Evolutionary conservation across 2,113 vertebrate genomes (phyloP), one percentile per base, ranked within the genome.

Genomic region (Zonotrichia leucophrys): DNA sequence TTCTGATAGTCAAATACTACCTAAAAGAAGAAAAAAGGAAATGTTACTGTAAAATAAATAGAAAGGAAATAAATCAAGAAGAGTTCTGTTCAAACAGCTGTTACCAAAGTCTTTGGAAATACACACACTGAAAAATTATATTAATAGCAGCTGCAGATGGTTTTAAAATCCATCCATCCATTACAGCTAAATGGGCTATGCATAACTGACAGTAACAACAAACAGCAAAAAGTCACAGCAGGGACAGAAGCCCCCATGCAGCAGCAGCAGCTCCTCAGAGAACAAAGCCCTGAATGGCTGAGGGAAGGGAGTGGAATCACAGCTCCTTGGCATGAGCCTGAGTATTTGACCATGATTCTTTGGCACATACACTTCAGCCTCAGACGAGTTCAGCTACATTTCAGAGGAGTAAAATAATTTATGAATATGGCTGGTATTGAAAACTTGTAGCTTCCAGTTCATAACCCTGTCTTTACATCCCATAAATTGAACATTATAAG

Each of bases 91-190:
- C 70, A 69, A 91, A 62, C 77, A 96, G 84, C 88, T 95, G 95
- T 62, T 93, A 80, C 30, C 33, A 90, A 93, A 92, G 55, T 75
- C 75, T 73, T 63, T 89, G 47, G 78, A 97, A 95, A 91, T 55
- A 62, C 7, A 58, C 31, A 78, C 62, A 60, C 23, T 68, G 59
- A 85, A 84, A 73, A 87, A 82, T 23, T 37, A 67, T 91, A 96
- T 95, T 91, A 95, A 95, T 94, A 95, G 91, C 55, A 74, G 35
- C 78, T 74, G 79, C 91, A 94, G 87, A 95, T 94, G 87, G 70
- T 58, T 95, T 94, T 82, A 77, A 91, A 89, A 87, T 83, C 78
- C 89, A 72, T 81, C 60, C 58, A 89, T 83, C 83, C 69, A 78
- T 92, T 87, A 80, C 55, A 91, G 82, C 46, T 88, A 89, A 81